Percentiles rank a stretch among this genome's conserved stretches.
Evolutionary conservation across 2,797 vertebrate genomes (phyloP).

Genomic region (Poecilia velifera): DNA sequence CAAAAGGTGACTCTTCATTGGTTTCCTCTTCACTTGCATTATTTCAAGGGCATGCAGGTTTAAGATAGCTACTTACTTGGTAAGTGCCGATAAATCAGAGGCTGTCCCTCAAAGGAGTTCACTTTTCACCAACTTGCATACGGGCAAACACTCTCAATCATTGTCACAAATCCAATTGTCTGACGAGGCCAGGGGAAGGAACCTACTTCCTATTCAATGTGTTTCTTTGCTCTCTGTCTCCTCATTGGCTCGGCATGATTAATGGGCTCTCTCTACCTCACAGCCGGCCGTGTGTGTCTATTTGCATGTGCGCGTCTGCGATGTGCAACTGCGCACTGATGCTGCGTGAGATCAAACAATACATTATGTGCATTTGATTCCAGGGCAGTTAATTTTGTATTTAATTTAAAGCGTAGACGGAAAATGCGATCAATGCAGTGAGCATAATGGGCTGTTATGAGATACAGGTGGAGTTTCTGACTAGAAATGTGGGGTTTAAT

Average conservation of each 20-base stretch:
- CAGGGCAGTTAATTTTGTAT: conserved; percentile 9
- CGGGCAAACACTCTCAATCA: conserved; percentile 64
- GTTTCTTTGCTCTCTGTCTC: conserved; percentile 60
- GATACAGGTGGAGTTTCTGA: neutral
- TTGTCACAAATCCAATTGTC: conserved; percentile 60
- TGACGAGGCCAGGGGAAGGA: conserved; percentile 65
- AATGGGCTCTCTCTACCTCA: conserved; percentile 50
- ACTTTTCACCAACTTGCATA: conserved; percentile 44
- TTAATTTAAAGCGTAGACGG: neutral
- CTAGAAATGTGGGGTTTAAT: neutral
- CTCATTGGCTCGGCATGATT: conserved; percentile 64
- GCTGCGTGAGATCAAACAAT: conserved; percentile 2
- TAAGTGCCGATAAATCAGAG: conserved; percentile 46
- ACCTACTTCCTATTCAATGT: conserved; percentile 65
- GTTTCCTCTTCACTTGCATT: conserved; percentile 11
- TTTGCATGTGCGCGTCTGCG: conserved; percentile 8
- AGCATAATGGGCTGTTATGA: neutral
- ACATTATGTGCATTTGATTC: conserved; percentile 20
- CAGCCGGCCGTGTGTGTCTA: conserved; percentile 16
- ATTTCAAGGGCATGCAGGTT: conserved; percentile 46
- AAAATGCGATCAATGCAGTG: neutral
- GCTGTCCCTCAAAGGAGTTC: conserved; percentile 40
- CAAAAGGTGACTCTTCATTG: neutral
- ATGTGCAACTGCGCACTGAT: conserved; percentile 12
- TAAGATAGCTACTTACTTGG: conserved; percentile 37